Percentiles rank a stretch among this genome's conserved stretches.
These are phyloP conservation scores for Staurois parvus DNA, from an alignment of 2,797 vertebrate genomes.

Conservation along the genomic window DNA sequence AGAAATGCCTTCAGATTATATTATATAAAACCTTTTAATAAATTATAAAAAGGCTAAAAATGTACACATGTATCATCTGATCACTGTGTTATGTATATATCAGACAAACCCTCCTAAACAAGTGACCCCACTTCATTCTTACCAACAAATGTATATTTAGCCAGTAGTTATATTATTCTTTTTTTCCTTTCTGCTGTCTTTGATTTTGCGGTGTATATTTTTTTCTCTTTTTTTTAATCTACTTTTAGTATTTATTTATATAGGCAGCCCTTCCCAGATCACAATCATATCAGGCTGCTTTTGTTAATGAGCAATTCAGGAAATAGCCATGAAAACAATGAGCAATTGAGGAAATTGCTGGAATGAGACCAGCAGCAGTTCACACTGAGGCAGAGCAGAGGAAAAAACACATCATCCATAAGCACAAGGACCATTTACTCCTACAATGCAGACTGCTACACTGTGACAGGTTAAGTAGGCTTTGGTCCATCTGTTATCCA, in stretches of 20 bases:
- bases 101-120: constrained; percentile 5
- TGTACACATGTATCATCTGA: not conserved
- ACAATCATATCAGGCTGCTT: constrained; percentile 53
- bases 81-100: not conserved
- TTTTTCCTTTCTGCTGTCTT: constrained; percentile 8
- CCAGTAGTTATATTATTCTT: not conserved
- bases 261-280: constrained; percentile 54
- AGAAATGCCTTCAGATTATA: too few relatives aligned
- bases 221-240: constrained; percentile 21
- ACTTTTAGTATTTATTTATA: constrained; percentile 55
- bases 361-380: constrained; percentile 47
- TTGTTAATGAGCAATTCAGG: constrained; percentile 62
- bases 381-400: constrained; percentile 6
- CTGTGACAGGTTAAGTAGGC: not conserved
- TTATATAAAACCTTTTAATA: too few relatives aligned
- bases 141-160: constrained; percentile 7
- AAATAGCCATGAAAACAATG: constrained; percentile 61
- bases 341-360: constrained; percentile 61
- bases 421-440: constrained; percentile 10
- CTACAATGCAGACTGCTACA: not conserved
- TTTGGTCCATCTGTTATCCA: not conserved
- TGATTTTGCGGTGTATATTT: not conserved
- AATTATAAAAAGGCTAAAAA: too few relatives aligned
- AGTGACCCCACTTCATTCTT: constrained; percentile 18
- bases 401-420: constrained; percentile 9